Percentiles rank a stretch among this genome's conserved stretches.
These are phyloP conservation scores for Sebastes fasciatus DNA, from an alignment of 2,113 vertebrate genomes.

Conservation along the genomic window DNA sequence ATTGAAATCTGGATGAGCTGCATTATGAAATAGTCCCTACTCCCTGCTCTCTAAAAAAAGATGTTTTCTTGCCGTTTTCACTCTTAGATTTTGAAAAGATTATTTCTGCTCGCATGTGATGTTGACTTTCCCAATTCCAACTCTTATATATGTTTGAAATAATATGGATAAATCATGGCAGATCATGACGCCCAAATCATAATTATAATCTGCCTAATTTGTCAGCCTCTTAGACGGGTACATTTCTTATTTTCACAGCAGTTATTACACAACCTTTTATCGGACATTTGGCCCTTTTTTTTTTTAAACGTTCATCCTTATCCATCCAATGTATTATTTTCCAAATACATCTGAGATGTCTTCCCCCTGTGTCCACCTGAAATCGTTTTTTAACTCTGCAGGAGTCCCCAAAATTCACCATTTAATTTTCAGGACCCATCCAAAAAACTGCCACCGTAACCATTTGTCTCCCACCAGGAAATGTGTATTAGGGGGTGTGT, in stretches of 20 bases:
- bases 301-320: not conserved
- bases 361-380: constrained; percentile 4
- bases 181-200: no score
- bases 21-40: not conserved
- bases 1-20: constrained; percentile 25
- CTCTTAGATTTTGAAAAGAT: no score
- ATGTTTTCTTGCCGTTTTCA: no score
- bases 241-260: not conserved
- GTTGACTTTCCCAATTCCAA: not conserved
- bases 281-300: not conserved
- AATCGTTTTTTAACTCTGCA: not conserved
- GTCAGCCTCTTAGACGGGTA: not conserved
- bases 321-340: not conserved
- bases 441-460: not conserved
- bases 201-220: not conserved
- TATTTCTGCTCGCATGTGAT: no score
- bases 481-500: constrained; percentile 10
- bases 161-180: not conserved
- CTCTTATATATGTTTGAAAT: not conserved
- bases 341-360: not conserved
- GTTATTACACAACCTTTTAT: not conserved
- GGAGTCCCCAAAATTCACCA: not conserved
- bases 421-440: constrained; percentile 1
- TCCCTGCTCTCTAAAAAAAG: not conserved
- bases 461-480: constrained; percentile 32